Evolutionary conservation across 2,113 vertebrate species (phyloP).

Genomic region (Phalacrocorax brasilianus): DNA sequence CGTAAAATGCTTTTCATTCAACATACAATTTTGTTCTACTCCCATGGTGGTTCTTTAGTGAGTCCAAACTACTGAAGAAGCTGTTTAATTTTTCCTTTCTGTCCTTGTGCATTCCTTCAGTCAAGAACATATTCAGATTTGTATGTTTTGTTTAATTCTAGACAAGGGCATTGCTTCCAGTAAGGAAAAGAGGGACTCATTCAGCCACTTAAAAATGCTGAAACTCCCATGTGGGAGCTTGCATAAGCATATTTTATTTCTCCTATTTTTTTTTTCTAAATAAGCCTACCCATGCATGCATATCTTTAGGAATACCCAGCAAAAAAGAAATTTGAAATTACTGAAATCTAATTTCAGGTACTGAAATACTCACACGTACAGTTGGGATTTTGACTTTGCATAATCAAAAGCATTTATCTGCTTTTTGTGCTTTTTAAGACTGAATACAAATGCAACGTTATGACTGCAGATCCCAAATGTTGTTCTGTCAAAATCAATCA

Average conservation of each 20-base stretch:
- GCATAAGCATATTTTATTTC: background rate
- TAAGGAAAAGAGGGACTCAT: background rate
- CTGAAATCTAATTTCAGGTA: background rate
- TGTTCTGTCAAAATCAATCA: conserved; percentile 1
- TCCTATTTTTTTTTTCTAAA: background rate
- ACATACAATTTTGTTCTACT: conserved; percentile 23
- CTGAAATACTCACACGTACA: background rate
- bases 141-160: conserved; percentile 13
- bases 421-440: background rate
- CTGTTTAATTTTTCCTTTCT: conserved; percentile 1
- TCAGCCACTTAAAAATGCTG: background rate
- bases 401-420: conserved; percentile 5
- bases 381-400: background rate
- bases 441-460: background rate
- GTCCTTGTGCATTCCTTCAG: background rate
- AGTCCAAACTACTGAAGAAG: conserved; percentile 53
- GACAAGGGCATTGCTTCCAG: background rate
- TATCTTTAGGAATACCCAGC: background rate
- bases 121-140: conserved; percentile 13
- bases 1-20: conserved; percentile 11
- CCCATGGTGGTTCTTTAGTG: conserved; percentile 36
- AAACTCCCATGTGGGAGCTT: background rate
- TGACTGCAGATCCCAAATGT: background rate
- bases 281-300: background rate
- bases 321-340: background rate